Percentiles rank a stretch among this genome's conserved stretches.
Conservation (phyloP, 2,113 vertebrate genomes). For the Monarcha castaneiventris region DNA sequence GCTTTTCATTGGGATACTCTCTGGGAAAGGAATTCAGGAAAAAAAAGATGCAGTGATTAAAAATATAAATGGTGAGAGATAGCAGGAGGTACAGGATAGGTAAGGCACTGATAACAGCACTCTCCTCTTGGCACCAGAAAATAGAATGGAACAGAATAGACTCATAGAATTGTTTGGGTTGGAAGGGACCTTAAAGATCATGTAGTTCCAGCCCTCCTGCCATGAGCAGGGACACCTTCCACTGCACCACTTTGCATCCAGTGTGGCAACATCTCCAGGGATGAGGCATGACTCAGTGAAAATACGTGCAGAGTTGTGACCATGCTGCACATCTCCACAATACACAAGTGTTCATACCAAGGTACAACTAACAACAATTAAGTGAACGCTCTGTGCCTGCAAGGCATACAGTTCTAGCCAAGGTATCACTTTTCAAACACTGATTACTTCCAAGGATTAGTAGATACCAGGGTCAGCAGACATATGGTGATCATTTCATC, state of each 20-base stretch:
- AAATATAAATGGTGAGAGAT: background rate
- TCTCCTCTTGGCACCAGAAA: background rate
- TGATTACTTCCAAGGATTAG: background rate
- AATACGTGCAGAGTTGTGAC: background rate
- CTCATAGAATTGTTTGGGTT: background rate
- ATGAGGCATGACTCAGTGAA: background rate
- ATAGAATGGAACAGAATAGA: background rate
- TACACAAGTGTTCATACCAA: background rate
- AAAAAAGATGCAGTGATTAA: background rate
- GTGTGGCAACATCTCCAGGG: background rate
- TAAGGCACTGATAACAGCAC: background rate
- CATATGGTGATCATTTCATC: background rate
- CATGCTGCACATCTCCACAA: background rate
- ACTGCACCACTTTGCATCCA: background rate
- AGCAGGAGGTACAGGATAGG: background rate
- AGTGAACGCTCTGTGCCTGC: background rate
- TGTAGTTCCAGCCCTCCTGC: background rate
- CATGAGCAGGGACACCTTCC: background rate
- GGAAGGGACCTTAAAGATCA: background rate
- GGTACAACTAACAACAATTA: background rate
- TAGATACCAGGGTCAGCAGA: background rate
- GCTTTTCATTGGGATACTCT: slow-evolving; percentile 64
- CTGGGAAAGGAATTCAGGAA: slow-evolving; percentile 31
- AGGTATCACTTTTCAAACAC: background rate
- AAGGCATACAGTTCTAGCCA: background rate